Conservation (phyloP, 37 sponge, comb jelly and placozoan genomes). For the Axinella damicornis region DNA sequence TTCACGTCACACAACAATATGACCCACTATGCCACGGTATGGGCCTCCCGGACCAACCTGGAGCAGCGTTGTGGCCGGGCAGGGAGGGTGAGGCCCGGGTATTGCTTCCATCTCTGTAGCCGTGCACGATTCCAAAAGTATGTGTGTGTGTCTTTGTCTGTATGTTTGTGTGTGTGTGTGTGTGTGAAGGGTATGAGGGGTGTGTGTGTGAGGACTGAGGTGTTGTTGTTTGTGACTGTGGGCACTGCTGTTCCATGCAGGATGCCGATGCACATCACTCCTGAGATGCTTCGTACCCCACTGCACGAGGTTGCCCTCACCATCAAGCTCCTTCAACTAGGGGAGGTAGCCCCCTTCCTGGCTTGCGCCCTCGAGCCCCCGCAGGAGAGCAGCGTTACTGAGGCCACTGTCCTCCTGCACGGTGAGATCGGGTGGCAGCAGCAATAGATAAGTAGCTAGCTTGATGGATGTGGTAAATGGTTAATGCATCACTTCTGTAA, state of each 20-base stretch:
- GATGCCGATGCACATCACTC: slow-evolving; percentile 75
- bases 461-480: too few relatives aligned
- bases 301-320: slow-evolving; percentile 78
- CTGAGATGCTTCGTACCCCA: slow-evolving; percentile 85
- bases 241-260: too few relatives aligned
- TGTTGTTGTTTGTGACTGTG: too few relatives aligned
- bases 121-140: slow-evolving; percentile 68
- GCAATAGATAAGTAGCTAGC: too few relatives aligned
- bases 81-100: slow-evolving; percentile 77
- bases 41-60: slow-evolving; percentile 84
- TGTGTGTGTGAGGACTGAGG: too few relatives aligned
- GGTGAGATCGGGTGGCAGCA: too few relatives aligned
- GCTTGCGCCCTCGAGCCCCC: slow-evolving; percentile 73
- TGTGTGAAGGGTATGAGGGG: too few relatives aligned
- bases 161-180: too few relatives aligned
- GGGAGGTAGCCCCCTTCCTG: slow-evolving; percentile 68
- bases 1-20: slow-evolving; percentile 82
- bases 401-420: slow-evolving; percentile 70
- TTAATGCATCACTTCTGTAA: too few relatives aligned
- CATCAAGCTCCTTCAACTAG: slow-evolving; percentile 80
- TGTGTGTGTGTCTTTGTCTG: slow-evolving; percentile 3
- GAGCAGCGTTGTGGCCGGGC: slow-evolving; percentile 88
- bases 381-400: slow-evolving; percentile 43
- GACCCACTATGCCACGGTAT: slow-evolving; percentile 78
- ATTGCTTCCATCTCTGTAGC: slow-evolving; percentile 89